These are phyloP conservation scores for Nephrotoma flavescens DNA, from an alignment of 2,888 invertebrate species.

Conservation along the genomic window DNA sequence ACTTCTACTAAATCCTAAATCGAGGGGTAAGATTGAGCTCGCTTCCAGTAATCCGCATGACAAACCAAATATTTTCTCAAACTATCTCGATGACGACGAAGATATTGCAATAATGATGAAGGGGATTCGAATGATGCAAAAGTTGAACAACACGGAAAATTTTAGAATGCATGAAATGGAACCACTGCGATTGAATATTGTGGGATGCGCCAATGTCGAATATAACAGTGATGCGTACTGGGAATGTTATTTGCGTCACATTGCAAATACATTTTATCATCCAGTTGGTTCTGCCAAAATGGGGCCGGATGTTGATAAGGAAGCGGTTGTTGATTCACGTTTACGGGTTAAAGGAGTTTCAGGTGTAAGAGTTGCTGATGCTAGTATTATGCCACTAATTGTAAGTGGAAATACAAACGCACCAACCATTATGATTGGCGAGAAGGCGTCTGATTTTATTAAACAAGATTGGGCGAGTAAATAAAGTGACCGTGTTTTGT, in stretches of 20 bases:
- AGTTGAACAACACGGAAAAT: slow-evolving; percentile 16
- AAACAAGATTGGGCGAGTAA: slow-evolving; percentile 14
- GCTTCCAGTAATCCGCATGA: slow-evolving; percentile 36
- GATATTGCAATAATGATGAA: slow-evolving; percentile 39
- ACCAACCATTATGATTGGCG: slow-evolving; percentile 73
- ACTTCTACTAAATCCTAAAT: slow-evolving; percentile 31
- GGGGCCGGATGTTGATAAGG: slow-evolving; percentile 43
- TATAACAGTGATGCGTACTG: slow-evolving; percentile 37
- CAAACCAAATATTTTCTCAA: slow-evolving; percentile 47
- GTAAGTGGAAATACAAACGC: slow-evolving; percentile 73
- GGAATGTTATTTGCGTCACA: slow-evolving; percentile 51
- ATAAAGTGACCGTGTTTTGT: neutral
- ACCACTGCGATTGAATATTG: slow-evolving; percentile 9
- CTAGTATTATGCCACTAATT: slow-evolving; percentile 62
- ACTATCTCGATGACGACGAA: slow-evolving; percentile 44
- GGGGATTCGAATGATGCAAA: slow-evolving; percentile 25
- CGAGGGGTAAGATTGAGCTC: slow-evolving; percentile 38
- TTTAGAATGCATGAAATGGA: neutral
- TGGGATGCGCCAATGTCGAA: slow-evolving; percentile 18
- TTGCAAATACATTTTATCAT: slow-evolving; percentile 51
- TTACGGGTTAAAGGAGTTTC: slow-evolving; percentile 47
- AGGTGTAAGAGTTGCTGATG: slow-evolving; percentile 54
- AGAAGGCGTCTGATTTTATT: slow-evolving; percentile 53
- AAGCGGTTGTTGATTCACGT: slow-evolving; percentile 51
- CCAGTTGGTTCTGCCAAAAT: slow-evolving; percentile 56